These are phyloP conservation scores for Sinhomidia bicolor DNA, from an alignment of 2,888 invertebrate species.

Conservation along the genomic window DNA sequence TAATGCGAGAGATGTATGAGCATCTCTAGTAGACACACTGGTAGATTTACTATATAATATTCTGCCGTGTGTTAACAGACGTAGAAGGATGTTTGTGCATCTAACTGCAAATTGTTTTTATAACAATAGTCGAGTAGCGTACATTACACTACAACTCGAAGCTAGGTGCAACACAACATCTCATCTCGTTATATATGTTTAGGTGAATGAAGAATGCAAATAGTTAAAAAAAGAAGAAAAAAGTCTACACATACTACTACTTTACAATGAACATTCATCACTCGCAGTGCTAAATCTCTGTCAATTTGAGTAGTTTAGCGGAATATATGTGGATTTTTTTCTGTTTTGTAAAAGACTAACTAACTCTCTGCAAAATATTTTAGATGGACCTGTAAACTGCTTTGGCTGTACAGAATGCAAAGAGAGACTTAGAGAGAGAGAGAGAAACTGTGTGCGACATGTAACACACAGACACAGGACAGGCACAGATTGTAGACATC, in stretches of 20 bases:
- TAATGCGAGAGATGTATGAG: not conserved
- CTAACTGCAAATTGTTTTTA: not conserved
- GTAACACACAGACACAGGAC: not conserved
- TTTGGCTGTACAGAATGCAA: not conserved
- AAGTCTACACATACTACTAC: not conserved
- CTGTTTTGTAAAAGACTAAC: not conserved
- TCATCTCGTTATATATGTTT: not conserved
- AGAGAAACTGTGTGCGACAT: slow-evolving; percentile 11
- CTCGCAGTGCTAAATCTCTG: slow-evolving; percentile 43
- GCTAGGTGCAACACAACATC: not conserved
- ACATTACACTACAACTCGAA: too few relatives aligned
- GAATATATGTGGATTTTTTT: slow-evolving; percentile 13
- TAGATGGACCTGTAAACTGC: not conserved
- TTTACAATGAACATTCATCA: slow-evolving; percentile 47
- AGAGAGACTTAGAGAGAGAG: too few relatives aligned
- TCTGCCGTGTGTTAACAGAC: not conserved
- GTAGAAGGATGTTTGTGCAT: not conserved
- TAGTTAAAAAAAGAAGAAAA: not conserved
- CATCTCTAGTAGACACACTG: not conserved
- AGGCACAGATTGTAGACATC: not conserved
- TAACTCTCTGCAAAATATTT: not conserved
- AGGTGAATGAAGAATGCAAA: not conserved
- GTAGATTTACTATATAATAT: not conserved
- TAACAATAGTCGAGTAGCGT: not conserved
- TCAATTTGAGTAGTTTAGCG: slow-evolving; percentile 28